These are phyloP conservation scores for Microtus ochrogaster DNA, from an alignment of 2,113 vertebrate genomes.

Conservation along the genomic window DNA sequence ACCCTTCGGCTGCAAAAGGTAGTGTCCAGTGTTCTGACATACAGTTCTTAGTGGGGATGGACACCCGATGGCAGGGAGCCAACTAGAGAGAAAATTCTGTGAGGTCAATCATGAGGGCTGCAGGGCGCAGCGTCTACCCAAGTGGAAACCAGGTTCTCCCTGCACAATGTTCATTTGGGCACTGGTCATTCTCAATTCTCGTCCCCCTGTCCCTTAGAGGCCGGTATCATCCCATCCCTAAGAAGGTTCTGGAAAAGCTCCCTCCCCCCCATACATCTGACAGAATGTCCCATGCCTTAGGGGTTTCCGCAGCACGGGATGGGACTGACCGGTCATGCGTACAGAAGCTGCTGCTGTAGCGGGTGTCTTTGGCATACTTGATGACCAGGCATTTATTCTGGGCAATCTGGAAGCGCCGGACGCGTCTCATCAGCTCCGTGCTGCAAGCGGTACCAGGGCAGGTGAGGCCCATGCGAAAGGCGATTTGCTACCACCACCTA, in stretches of 20 bases:
- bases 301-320: background rate
- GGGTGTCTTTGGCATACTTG: constrained; percentile 95
- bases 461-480: background rate
- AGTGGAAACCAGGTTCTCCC: no score
- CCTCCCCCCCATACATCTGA: background rate
- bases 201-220: no score
- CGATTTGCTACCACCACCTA: fast-evolving
- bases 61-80: background rate
- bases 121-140: background rate
- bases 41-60: fast-evolving
- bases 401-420: constrained; percentile 94
- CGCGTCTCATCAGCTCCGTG: constrained; percentile 95
- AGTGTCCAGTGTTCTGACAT: background rate
- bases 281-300: no score
- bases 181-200: fast-evolving
- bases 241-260: background rate
- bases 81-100: background rate
- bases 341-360: constrained; percentile 90
- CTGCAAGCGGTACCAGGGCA: constrained; percentile 81
- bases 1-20: background rate
- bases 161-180: fast-evolving
- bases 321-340: constrained; percentile 94
- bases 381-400: constrained; percentile 95
- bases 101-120: background rate
- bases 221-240: background rate